Percentiles rank a stretch among this genome's conserved stretches.
These are phyloP conservation scores for Cydia strobilella DNA, from an alignment of 1,140 invertebrate genomes.

Conservation along the genomic window DNA sequence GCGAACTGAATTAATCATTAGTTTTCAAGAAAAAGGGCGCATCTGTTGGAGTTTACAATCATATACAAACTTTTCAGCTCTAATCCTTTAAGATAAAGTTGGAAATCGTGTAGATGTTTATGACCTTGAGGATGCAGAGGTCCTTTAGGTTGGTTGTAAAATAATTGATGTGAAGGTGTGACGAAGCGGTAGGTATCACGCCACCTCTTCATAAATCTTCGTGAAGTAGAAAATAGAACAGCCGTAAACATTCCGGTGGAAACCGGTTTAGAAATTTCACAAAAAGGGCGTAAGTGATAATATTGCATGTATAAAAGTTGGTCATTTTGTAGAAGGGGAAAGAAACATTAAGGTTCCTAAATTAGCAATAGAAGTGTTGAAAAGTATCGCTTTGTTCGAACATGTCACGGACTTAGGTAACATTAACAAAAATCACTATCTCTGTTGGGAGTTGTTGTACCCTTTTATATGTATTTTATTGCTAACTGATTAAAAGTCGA, in stretches of 20 bases:
- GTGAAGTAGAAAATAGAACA: constrained; percentile 12
- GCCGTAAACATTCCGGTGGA: constrained; percentile 13
- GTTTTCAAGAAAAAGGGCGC: background rate
- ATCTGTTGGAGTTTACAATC: background rate
- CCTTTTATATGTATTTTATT: background rate
- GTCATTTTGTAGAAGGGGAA: background rate
- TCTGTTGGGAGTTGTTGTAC: background rate
- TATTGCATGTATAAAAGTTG: background rate
- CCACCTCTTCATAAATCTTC: constrained; percentile 18
- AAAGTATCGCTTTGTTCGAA: background rate
- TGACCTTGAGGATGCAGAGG: background rate
- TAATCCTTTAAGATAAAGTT: background rate
- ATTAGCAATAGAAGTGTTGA: background rate
- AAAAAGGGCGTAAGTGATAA: background rate
- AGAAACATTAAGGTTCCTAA: background rate
- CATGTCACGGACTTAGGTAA: background rate
- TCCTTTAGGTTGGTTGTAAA: background rate
- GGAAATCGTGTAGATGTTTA: background rate
- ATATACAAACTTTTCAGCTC: background rate
- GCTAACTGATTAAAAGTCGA: background rate
- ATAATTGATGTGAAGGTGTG: constrained; percentile 20
- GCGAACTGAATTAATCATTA: constrained; percentile 5
- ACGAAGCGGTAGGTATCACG: constrained; percentile 19
- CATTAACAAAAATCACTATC: background rate
- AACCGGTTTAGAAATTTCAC: background rate